Evolutionary conservation across 2,797 vertebrate genomes (phyloP).

Genomic region (Sparus aurata): DNA sequence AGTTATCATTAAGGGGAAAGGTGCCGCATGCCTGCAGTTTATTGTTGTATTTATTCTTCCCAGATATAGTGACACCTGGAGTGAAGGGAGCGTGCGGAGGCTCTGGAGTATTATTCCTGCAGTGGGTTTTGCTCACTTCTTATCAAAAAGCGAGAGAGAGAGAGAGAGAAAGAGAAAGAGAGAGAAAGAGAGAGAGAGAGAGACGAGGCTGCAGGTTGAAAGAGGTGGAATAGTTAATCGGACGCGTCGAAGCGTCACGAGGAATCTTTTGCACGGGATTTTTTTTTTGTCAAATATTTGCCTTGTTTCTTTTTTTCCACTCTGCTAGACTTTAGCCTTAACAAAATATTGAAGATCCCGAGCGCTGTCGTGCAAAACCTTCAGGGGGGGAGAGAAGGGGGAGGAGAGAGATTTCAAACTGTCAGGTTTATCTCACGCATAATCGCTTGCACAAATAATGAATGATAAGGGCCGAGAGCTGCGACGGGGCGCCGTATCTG

Average conservation of each 20-base stretch:
- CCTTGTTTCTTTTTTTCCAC: slow-evolving; percentile 62
- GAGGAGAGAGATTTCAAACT: slow-evolving; percentile 53
- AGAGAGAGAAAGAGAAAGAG: too few species aligned
- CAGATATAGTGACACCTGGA: slow-evolving; percentile 35
- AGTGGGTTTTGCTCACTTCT: slow-evolving; percentile 40
- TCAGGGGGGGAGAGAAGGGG: slow-evolving; percentile 46
- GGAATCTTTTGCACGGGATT: slow-evolving; percentile 1
- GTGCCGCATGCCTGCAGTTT: slow-evolving; percentile 17
- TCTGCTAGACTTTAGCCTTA: slow-evolving; percentile 18
- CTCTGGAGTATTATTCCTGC: slow-evolving; percentile 35
- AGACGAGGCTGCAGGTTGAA: slow-evolving; percentile 13
- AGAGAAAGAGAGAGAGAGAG: too few species aligned
- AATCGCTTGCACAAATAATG: slow-evolving; percentile 70
- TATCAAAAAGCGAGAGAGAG: slow-evolving; percentile 16
- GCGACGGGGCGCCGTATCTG: slow-evolving; percentile 50
- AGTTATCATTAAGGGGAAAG: slow-evolving; percentile 50
- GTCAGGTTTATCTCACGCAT: slow-evolving; percentile 61
- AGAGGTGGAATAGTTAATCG: slow-evolving; percentile 11
- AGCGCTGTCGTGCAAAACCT: slow-evolving; percentile 30
- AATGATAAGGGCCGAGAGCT: slow-evolving; percentile 45
- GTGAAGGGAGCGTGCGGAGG: slow-evolving; percentile 35
- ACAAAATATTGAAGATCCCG: slow-evolving; percentile 31
- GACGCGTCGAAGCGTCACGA: neutral
- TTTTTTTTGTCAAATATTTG: slow-evolving; percentile 36
- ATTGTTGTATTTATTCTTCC: slow-evolving; percentile 46